Base-by-base conservation (phyloP, 1,140 invertebrate species). In the Bradysia coprophila region DNA sequence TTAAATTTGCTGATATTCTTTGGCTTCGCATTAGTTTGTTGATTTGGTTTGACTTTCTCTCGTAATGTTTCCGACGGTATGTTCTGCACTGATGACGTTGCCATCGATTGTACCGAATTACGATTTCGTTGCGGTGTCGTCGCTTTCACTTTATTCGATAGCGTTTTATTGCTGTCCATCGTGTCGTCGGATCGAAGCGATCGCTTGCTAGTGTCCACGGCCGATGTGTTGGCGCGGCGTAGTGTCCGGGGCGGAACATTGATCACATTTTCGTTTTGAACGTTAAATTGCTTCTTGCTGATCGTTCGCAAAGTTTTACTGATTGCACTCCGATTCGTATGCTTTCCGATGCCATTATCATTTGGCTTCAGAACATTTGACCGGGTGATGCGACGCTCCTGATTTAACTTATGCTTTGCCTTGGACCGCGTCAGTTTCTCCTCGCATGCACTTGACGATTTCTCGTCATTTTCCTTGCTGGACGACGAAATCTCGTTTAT, bases 401-500 rank as follows among this genome's bases (percentile, higher is more conserved):
- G 11, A 15, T 37, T 43, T 38, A 22, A 2, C 38, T 16, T n/a
- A 3, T 36, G 19, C 18, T 6, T 5, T 2, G 11, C 15, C 6
- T 16, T 22, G 11, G 32, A 5, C 31, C 3, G 2, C 3, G 21
- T 36, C 15, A 4, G 6, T 15, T 31, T 4, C 21, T 18, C 13
- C 24, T 33, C 15, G 3, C 4, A 10, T 3, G 10, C 8, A 4
- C 10, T 2, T 15, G 11, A 13, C 15, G 41, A 10, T 20, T 11
- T 21, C 3, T 15, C 3, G 10, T 43, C 36, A 43, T 31, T 10
- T 8, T 41, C 18, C 45, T 64, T 69, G 18, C 18, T 18, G 10
- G 36, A 38, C 6, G 69, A 71, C 4, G 69, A 72, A 10, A 73
- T 66, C 52, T 73, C 71, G 50, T 73, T 69, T 38, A 72, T 72